These are phyloP conservation scores for Linurgus olivaceus DNA, from an alignment of 2,797 vertebrate genomes.

Conservation along the genomic window DNA sequence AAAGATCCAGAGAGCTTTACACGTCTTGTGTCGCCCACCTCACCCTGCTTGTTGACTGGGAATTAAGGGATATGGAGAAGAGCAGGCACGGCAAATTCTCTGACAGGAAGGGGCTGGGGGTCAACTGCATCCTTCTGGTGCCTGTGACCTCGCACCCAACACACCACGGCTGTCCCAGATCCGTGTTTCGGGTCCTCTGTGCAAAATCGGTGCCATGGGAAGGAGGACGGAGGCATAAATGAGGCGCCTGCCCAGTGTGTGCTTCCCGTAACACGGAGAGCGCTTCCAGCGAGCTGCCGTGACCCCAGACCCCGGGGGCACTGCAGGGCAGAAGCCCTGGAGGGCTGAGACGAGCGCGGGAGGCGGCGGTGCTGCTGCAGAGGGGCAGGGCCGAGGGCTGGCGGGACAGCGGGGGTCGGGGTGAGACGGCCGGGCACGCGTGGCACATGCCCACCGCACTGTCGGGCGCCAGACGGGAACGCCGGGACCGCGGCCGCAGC, in stretches of 20 bases:
- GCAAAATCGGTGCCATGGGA: neutral
- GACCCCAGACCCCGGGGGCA: rapidly evolving
- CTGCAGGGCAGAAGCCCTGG: neutral
- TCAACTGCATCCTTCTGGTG: rapidly evolving
- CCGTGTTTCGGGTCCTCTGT: rapidly evolving
- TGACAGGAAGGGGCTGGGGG: neutral
- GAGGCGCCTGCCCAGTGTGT: rapidly evolving
- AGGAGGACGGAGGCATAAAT: neutral
- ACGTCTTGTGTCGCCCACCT: rapidly evolving
- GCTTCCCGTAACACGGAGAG: no score
- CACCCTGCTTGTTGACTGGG: no score
- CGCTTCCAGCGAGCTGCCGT: neutral
- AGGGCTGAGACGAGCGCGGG: rapidly evolving
- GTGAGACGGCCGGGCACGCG: neutral
- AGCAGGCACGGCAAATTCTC: rapidly evolving
- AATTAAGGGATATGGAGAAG: neutral
- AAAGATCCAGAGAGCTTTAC: neutral
- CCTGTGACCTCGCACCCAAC: neutral
- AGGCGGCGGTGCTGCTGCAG: neutral
- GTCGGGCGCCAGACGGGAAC: rapidly evolving
- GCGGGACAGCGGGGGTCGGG: neutral
- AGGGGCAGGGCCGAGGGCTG: neutral
- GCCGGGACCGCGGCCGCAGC: rapidly evolving
- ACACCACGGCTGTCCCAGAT: rapidly evolving
- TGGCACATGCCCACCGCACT: rapidly evolving